These are phyloP conservation scores for Mungos mungo DNA, from an alignment of 2,113 vertebrate genomes.

Conservation along the genomic window DNA sequence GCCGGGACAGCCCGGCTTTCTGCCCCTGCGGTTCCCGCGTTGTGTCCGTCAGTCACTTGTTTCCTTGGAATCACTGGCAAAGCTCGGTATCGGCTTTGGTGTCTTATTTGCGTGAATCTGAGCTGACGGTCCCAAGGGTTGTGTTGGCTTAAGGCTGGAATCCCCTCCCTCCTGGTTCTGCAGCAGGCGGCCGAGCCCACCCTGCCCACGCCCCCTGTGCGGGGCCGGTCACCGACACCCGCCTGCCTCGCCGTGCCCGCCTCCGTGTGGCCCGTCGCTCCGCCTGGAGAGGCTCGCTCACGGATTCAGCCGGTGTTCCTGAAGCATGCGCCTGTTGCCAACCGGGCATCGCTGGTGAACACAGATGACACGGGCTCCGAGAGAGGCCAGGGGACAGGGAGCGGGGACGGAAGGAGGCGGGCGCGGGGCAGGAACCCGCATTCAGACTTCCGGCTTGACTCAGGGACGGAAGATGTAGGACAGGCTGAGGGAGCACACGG, in stretches of 20 bases:
- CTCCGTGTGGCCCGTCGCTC: no score
- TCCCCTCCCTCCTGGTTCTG: neutral
- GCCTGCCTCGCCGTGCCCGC: fast-evolving
- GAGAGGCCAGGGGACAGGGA: neutral
- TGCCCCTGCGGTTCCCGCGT: neutral
- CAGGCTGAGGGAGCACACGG: no score
- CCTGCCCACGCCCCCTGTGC: fast-evolving
- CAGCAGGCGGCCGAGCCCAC: fast-evolving
- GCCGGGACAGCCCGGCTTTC: neutral
- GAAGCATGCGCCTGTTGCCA: fast-evolving
- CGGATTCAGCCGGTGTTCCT: neutral
- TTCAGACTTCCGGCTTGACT: neutral
- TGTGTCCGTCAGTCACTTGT: no score
- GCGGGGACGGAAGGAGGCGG: fast-evolving
- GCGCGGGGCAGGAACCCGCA: neutral
- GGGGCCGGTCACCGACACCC: fast-evolving
- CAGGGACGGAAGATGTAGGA: fast-evolving
- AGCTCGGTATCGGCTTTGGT: neutral
- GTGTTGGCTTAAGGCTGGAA: neutral
- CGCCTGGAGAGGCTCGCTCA: neutral
- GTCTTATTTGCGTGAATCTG: neutral
- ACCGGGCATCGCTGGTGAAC: fast-evolving
- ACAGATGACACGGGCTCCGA: fast-evolving
- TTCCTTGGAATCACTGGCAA: neutral
- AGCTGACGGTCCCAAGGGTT: fast-evolving